phyloP scores from a whole-genome alignment of 2,888 invertebrate genomes.

The Zygaena filipendulae region DNA sequence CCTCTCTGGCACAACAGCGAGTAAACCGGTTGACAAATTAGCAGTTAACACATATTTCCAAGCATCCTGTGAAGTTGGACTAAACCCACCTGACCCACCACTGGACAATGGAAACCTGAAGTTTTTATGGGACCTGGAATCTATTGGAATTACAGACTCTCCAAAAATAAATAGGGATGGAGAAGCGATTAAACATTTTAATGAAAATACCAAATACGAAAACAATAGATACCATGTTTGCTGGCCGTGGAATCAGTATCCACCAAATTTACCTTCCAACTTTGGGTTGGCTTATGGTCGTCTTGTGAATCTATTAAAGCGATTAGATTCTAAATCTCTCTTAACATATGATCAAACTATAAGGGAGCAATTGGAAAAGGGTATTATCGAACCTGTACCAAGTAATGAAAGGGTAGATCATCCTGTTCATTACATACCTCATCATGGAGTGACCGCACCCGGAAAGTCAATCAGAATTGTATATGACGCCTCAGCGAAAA shows the following conservation, averaged over 20 bases:
- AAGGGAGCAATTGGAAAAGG: constrained; percentile 4
- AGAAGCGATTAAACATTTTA: constrained; percentile 14
- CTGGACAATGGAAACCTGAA: constrained; percentile 3
- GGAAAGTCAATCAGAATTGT: constrained; percentile 11
- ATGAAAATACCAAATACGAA: constrained; percentile 12
- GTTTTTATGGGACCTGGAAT: constrained; percentile 1
- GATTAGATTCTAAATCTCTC: constrained; percentile 4
- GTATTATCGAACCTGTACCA: constrained; percentile 6
- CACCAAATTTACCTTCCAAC: constrained; percentile 12
- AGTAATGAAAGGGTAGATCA: not conserved
- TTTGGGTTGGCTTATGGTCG: constrained; percentile 14
- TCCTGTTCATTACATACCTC: constrained; percentile 16
- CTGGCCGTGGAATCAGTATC: constrained; percentile 16
- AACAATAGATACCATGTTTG: constrained; percentile 13
- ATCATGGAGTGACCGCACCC: constrained; percentile 8
- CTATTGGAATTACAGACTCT: constrained; percentile 5
- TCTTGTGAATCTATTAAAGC: constrained; percentile 7
- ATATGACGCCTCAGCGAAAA: constrained; percentile 14
- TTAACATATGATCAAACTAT: constrained; percentile 5
- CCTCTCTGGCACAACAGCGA: no score
- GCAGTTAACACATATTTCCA: no score
- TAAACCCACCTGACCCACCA: constrained; percentile 13
- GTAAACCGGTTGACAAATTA: no score
- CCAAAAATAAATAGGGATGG: constrained; percentile 12
- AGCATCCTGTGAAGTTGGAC: no score